A percentile compares a stretch with the other conserved stretches of the same genome.
Evolutionary conservation across 2,797 vertebrate species (phyloP).

Genomic region (Picus viridis): DNA sequence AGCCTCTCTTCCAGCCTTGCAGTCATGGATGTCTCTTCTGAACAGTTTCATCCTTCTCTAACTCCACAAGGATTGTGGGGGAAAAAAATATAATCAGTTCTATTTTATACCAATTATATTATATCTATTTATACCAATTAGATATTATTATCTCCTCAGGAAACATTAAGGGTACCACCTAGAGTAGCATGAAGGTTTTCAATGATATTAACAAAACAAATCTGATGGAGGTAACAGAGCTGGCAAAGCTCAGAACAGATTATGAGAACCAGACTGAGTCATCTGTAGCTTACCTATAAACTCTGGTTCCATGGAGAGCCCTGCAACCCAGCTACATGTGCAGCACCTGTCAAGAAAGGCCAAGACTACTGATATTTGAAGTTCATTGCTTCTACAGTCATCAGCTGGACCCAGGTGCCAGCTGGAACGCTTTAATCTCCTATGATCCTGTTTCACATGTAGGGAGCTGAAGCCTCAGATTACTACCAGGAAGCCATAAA

Average conservation of each 20-base stretch:
- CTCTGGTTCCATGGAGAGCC: not conserved
- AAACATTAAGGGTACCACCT: not conserved
- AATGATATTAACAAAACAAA: not conserved
- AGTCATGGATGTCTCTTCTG: not conserved
- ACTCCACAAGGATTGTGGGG: fast-evolving
- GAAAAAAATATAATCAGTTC: not conserved
- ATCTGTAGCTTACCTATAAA: not conserved
- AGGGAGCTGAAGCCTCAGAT: not conserved
- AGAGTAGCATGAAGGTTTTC: not conserved
- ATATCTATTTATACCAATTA: too few relatives aligned
- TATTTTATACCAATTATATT: not conserved
- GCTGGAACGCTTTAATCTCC: not conserved
- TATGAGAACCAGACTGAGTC: not conserved
- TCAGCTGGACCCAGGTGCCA: not conserved
- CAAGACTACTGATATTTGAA: not conserved
- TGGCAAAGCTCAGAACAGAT: not conserved
- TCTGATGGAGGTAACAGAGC: not conserved
- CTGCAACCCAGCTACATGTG: not conserved
- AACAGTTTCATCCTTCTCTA: not conserved
- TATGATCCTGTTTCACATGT: fast-evolving
- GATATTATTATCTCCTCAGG: not conserved
- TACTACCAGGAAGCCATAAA: not conserved
- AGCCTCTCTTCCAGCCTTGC: not conserved
- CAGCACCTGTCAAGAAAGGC: not conserved
- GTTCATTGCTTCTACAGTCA: not conserved